Conservation (phyloP, 1,140 invertebrate species). For the Globodera ellingtonae region DNA sequence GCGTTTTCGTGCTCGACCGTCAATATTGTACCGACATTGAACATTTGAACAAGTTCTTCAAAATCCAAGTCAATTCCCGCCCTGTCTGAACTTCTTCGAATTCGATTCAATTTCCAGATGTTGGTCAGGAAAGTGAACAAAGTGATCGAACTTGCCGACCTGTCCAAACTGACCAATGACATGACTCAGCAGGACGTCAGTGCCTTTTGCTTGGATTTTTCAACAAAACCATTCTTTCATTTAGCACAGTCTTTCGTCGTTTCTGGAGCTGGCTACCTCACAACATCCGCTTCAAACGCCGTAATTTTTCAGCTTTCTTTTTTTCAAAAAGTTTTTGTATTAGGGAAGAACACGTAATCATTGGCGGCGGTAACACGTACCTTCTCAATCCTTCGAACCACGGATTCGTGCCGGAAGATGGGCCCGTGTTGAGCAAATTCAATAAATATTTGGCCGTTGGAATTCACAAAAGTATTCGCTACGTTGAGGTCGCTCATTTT, state of each 20-base stretch:
- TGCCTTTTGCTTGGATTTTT: slow-evolving; percentile 9
- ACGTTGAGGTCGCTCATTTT: slow-evolving; percentile 22
- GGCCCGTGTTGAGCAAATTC: slow-evolving; percentile 22
- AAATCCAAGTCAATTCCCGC: slow-evolving; percentile 24
- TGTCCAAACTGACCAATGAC: slow-evolving; percentile 33
- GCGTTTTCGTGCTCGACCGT: slow-evolving; percentile 31
- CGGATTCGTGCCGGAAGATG: slow-evolving; percentile 28
- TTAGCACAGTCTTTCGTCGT: slow-evolving; percentile 36
- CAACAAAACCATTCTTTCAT: not conserved
- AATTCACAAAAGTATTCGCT: slow-evolving; percentile 40
- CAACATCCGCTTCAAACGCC: slow-evolving; percentile 31
- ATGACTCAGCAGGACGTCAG: slow-evolving; percentile 20
- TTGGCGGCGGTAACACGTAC: slow-evolving; percentile 34
- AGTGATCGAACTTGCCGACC: slow-evolving; percentile 30
- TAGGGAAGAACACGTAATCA: slow-evolving; percentile 26
- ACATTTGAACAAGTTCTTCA: slow-evolving; percentile 18
- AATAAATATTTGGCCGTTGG: slow-evolving; percentile 46
- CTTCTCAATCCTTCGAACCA: slow-evolving; percentile 21
- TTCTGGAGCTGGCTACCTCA: slow-evolving; percentile 35
- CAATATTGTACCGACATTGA: slow-evolving; percentile 27
- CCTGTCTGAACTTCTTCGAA: not conserved
- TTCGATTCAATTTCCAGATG: slow-evolving; percentile 17
- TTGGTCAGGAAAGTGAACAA: slow-evolving; percentile 36
- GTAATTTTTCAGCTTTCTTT: slow-evolving; percentile 13
- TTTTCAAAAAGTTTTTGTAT: slow-evolving; percentile 2